These are phyloP conservation scores for Cichlasoma orientale DNA, from an alignment of 2,797 vertebrate genomes.

Conservation along the genomic window DNA sequence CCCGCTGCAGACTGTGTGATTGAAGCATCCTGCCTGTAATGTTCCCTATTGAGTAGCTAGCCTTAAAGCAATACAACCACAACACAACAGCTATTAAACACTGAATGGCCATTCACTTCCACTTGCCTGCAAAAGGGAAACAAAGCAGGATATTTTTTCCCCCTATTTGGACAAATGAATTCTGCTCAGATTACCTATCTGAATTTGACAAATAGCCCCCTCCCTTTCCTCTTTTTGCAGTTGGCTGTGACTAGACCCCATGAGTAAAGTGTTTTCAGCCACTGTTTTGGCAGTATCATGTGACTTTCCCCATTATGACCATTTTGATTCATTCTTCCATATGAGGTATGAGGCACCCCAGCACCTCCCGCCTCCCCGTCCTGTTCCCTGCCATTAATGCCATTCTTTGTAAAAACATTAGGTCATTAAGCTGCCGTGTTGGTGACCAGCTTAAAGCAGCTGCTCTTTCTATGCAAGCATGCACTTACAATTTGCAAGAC, in stretches of 20 bases:
- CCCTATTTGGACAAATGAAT: constrained; percentile 40
- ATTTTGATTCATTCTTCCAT: constrained; percentile 75
- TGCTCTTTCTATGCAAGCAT: constrained; percentile 56
- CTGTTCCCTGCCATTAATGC: constrained; percentile 65
- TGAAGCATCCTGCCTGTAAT: constrained; percentile 68
- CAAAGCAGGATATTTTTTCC: constrained; percentile 10
- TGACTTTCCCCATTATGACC: constrained; percentile 66
- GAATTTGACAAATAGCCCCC: constrained; percentile 56
- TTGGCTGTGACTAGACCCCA: constrained; percentile 39
- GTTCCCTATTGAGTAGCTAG: constrained; percentile 62
- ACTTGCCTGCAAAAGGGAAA: constrained; percentile 43
- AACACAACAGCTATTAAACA: constrained; percentile 44
- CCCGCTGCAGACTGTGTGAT: constrained; percentile 69
- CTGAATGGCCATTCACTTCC: constrained; percentile 50
- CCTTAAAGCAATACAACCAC: constrained; percentile 55
- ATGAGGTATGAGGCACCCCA: constrained; percentile 48
- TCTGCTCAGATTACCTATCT: constrained; percentile 50
- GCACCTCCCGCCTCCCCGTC: constrained; percentile 22
- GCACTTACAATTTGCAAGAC: constrained; percentile 26
- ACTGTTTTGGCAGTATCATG: constrained; percentile 55
- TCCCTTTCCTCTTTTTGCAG: constrained; percentile 7
- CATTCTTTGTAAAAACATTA: constrained; percentile 75
- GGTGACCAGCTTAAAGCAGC: constrained; percentile 53
- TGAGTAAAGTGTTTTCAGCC: constrained; percentile 39
- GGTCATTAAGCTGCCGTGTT: constrained; percentile 64